Conservation (phyloP, 2,113 vertebrate species). For the Synodontis membranacea region DNA sequence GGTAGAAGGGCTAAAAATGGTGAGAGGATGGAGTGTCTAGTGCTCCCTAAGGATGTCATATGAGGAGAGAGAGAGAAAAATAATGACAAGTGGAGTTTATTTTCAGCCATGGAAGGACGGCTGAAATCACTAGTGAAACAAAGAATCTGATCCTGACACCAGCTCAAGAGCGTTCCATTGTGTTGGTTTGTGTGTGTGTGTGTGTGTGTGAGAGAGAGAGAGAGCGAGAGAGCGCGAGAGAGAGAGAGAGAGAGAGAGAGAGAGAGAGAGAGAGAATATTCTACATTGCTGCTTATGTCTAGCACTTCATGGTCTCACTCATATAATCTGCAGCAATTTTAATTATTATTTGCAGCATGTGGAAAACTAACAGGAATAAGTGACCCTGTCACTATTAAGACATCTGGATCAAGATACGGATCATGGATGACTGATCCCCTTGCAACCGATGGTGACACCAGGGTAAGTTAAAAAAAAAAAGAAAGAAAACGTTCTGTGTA, state of each 20-base stretch:
- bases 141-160: conserved; percentile 29
- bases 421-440: conserved; percentile 97
- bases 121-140: conserved; percentile 25
- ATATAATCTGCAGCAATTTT: conserved; percentile 11
- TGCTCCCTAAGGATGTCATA: conserved; percentile 18
- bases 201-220: not conserved
- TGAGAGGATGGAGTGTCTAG: conserved; percentile 21
- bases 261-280: not conserved
- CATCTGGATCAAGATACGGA: conserved; percentile 92
- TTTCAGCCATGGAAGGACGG: conserved; percentile 37
- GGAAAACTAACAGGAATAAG: conserved; percentile 95
- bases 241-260: not conserved
- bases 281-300: not conserved
- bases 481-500: not conserved
- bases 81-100: conserved; percentile 37
- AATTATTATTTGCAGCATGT: conserved; percentile 78
- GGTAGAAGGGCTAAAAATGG: conserved; percentile 41
- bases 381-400: conserved; percentile 91
- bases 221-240: not conserved
- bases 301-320: not conserved
- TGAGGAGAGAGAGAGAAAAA: conserved; percentile 24
- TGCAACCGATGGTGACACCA: conserved; percentile 86
- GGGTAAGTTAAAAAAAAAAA: conserved; percentile 75
- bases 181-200: conserved; percentile 3
- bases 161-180: conserved; percentile 9